These are phyloP conservation scores for Peromyscus nudipes DNA, from an alignment of 2,797 vertebrate species.

Conservation along the genomic window DNA sequence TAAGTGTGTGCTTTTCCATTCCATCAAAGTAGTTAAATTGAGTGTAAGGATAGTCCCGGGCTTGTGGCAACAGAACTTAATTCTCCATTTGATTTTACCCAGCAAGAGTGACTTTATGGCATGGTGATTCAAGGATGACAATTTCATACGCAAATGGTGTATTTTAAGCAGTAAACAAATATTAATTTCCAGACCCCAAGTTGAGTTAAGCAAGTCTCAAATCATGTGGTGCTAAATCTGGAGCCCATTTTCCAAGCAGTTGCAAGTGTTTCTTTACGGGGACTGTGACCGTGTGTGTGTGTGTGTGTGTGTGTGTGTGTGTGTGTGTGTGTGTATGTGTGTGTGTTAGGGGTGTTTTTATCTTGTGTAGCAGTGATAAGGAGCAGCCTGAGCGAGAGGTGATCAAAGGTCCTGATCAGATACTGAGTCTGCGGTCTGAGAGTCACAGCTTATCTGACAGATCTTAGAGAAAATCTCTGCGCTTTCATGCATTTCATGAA, in stretches of 20 bases:
- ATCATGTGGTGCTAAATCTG: slow-evolving; percentile 67
- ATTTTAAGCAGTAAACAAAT: slow-evolving; percentile 81
- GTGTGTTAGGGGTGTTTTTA: slow-evolving; percentile 54
- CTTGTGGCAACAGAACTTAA: slow-evolving; percentile 72
- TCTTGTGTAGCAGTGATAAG: slow-evolving; percentile 70
- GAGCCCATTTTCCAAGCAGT: slow-evolving; percentile 67
- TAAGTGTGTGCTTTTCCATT: slow-evolving; percentile 66
- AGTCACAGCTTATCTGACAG: slow-evolving; percentile 66
- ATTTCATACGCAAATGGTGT: slow-evolving; percentile 78
- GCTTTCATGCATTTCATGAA: slow-evolving; percentile 83
- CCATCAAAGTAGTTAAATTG: slow-evolving; percentile 73
- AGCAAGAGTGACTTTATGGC: slow-evolving; percentile 77
- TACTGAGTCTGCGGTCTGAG: slow-evolving; percentile 38
- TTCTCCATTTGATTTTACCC: slow-evolving; percentile 76
- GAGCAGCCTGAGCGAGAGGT: slow-evolving; percentile 68
- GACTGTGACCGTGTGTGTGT: slow-evolving; percentile 46
- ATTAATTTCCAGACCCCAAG: slow-evolving; percentile 73
- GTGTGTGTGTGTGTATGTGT: not conserved
- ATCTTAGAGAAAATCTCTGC: slow-evolving; percentile 77
- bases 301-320: slow-evolving; percentile 1
- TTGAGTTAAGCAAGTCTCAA: slow-evolving; percentile 68
- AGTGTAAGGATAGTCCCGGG: slow-evolving; percentile 72
- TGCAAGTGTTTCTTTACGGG: slow-evolving; percentile 68
- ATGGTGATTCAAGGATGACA: slow-evolving; percentile 72
- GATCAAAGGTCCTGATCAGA: slow-evolving; percentile 80